Base-by-base conservation (phyloP, 2,113 vertebrate species). In the Callorhinus ursinus region DNA sequence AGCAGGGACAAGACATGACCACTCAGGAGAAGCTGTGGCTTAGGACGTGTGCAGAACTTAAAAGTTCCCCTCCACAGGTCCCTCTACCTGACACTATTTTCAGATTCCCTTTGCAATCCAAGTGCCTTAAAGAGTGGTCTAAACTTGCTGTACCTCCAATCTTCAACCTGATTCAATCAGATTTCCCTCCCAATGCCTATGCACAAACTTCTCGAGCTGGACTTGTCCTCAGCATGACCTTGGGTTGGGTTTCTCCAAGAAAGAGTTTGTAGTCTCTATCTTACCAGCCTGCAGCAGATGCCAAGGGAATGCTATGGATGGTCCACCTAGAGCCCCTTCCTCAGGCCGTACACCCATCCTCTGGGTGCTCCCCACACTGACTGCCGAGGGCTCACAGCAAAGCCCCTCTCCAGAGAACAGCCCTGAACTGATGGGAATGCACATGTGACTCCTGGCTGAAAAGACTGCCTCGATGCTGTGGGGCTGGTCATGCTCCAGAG, bases 301-400 rank as follows among this genome's bases (percentile, higher is more conserved):
- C 0, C 63, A 13, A 76, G 72, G 28, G 28, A 13, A 74, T 4
- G 7, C 69, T 55, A 18, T 31, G 49, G 53, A 18, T 26, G 31
- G 3, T 6, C 28, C 26, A 12, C 46, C 12, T 1, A 13, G 12
- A 11, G 7, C 8, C 21, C 39, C 71, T 53, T n/a, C 76, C 86
- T 11, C 61, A 39, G 28, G 19, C 0, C 0, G 0, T 3, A 28
- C 11, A 36, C 14, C 36, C 12, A 9, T 15, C 59, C 12, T 86
- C 57, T 42, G 33, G 4, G 22, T 53, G 39, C 76, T 85, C 84
- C 42, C 74, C 26, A 49, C 24, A 55, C 4, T 36, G 4, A 63
- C 42, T 16, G 21, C 83, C 0, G 1, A 55, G n/a, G 39, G 22
- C 21, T 69, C 21, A n/a, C 7, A 28, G 61, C 19, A n/a, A 46